Conservation (phyloP, 35 echinoderm and acorn worm species). For the Eucidaris tribuloides region DNA sequence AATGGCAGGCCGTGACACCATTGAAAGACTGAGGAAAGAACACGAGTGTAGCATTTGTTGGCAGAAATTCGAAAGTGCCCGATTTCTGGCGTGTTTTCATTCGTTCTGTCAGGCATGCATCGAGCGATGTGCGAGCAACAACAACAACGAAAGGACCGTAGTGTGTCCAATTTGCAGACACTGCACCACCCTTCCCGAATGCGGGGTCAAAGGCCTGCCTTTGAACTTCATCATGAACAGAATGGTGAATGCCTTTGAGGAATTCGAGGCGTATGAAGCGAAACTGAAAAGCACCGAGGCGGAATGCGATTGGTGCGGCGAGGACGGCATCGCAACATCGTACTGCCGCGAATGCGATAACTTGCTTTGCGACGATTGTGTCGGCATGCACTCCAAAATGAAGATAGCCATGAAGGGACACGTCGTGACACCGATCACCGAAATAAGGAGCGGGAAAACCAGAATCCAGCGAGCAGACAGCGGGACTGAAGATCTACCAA, state of each 20-base stretch:
- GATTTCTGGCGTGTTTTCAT: conserved; percentile 15
- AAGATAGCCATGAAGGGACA: conserved; percentile 6
- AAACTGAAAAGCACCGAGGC: conserved; percentile 2
- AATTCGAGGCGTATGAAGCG: conserved; percentile 8
- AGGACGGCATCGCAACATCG: background rate
- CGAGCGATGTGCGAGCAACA: conserved; percentile 13
- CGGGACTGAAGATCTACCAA: background rate
- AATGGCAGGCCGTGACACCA: background rate
- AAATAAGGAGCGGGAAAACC: conserved; percentile 16
- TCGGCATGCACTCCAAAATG: conserved; percentile 15
- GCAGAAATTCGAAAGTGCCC: conserved; percentile 22
- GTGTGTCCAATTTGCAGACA: conserved; percentile 21
- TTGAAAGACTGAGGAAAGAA: background rate
- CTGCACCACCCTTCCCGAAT: background rate
- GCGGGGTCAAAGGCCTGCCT: background rate
- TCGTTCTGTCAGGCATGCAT: conserved; percentile 10
- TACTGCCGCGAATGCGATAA: conserved; percentile 5
- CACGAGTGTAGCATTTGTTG: conserved; percentile 28
- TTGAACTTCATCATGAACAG: conserved; percentile 25
- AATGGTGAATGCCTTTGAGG: conserved; percentile 22
- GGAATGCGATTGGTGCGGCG: conserved; percentile 8
- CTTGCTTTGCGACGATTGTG: background rate
- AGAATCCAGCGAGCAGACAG: conserved; percentile 8
- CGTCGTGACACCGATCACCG: conserved; percentile 1
- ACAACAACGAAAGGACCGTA: background rate